A percentile compares a stretch with the other conserved stretches of the same genome.
Conservation (phyloP, 2,113 vertebrate species). For the Hippoglossus stenolepis region DNA sequence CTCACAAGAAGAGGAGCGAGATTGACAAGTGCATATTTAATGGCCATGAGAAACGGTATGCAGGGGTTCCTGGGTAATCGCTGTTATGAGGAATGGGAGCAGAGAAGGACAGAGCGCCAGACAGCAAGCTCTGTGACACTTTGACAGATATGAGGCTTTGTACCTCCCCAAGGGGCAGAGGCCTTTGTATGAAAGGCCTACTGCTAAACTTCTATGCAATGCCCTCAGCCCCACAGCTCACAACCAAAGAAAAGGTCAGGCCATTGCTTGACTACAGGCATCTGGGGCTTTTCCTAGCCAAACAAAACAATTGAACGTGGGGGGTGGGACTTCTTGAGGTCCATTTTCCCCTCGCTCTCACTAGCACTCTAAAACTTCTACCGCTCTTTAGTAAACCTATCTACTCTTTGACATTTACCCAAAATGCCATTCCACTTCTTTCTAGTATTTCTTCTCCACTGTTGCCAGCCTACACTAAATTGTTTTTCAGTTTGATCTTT, state of each 20-base stretch:
- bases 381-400: too few relatives aligned
- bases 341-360: neutral
- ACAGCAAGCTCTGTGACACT: slow-evolving; percentile 67
- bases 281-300: slow-evolving; percentile 58
- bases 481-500: too few relatives aligned
- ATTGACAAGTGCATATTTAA: slow-evolving; percentile 73
- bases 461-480: too few relatives aligned
- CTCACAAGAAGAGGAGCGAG: slow-evolving; percentile 33
- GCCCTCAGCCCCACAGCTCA: slow-evolving; percentile 58
- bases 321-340: slow-evolving; percentile 39
- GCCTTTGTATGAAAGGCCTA: slow-evolving; percentile 58
- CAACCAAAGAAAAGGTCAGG: slow-evolving; percentile 67
- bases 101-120: slow-evolving; percentile 33
- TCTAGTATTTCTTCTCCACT: too few relatives aligned
- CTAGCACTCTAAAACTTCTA: too few relatives aligned
- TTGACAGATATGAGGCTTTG: slow-evolving; percentile 78
- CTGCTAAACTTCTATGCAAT: slow-evolving; percentile 59
- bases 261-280: slow-evolving; percentile 68
- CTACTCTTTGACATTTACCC: too few relatives aligned
- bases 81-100: slow-evolving; percentile 37
- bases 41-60: slow-evolving; percentile 71
- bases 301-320: slow-evolving; percentile 66
- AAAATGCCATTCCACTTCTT: too few relatives aligned
- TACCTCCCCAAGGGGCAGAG: slow-evolving; percentile 53
- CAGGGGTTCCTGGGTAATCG: slow-evolving; percentile 55